Base-by-base conservation (phyloP, 2,888 invertebrate genomes). In the Brenthis daphne region DNA sequence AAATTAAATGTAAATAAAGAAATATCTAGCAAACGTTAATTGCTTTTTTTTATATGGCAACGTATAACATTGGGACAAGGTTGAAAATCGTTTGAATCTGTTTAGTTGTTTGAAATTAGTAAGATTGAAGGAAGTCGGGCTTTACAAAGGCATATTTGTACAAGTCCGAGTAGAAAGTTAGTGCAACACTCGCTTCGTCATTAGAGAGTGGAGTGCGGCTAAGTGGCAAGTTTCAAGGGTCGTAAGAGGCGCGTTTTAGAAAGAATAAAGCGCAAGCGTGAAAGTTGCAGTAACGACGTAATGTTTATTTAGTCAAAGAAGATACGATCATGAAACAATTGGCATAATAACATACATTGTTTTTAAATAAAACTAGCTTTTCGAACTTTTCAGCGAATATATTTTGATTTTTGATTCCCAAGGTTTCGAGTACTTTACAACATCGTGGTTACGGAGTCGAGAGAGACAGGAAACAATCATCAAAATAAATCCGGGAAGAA, bases 91-190 rank as follows among this genome's bases (percentile, higher is more conserved):
- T 6, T 53, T 68, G 20, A 14, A 3, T 24, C 8, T 16, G 60
- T 56, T 65, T 54, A 37, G 55, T 54, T 48, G 58, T 69, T 68
- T 66, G 67, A 47, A 50, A 65, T 72, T 71, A 60, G 58, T 48
- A 65, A 63, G 68, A 75, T 75, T 70, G 76, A 77, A 77, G 76
- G 74, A 81, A 79, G 71, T 71, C 57, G 78, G 78, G 76, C 70
- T 73, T 70, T 68, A 83, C 83, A 83, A 83, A 83, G 80, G 79
- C 84, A 85, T 85, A 85, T 85, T 86, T 85, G 86, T 81, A 81
- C 80, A 77, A 72, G 81, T 77, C 80, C 77, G 80, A 81, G 77
- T 80, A 82, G 82, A 83, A 87, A 86, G 82, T 86, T 86, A 80
- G 82, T 82, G 86, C 86, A 86, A 86, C 86, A 75, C 80, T 77